Conservation (phyloP, 2,888 invertebrate species). For the Unio delphinus region DNA sequence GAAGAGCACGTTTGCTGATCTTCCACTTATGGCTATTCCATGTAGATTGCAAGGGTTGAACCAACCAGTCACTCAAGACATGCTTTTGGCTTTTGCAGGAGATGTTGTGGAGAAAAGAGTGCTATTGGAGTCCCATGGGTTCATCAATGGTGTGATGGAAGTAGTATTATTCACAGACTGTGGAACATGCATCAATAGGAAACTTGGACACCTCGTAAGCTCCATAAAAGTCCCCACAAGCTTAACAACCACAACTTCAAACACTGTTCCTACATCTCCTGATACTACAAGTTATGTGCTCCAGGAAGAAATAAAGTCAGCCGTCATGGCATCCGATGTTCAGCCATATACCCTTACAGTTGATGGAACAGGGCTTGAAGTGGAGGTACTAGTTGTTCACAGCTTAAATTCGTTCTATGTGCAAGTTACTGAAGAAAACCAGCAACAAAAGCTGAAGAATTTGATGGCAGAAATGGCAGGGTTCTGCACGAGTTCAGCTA, state of each 20-base stretch:
- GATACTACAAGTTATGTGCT: too few species aligned
- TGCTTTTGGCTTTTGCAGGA: constrained; percentile 6
- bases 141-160: constrained; percentile 6
- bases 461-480: constrained; percentile 18
- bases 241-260: too few species aligned
- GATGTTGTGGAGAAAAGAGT: constrained; percentile 7
- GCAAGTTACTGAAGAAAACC: constrained; percentile 3
- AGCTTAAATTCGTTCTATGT: constrained; percentile 16
- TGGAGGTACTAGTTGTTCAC: constrained; percentile 7
- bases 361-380: constrained; percentile 9
- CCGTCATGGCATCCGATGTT: constrained; percentile 17
- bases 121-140: constrained; percentile 14
- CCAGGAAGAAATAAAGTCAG: constrained; percentile 1
- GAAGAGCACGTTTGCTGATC: constrained; percentile 9
- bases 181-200: constrained; percentile 14
- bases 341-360: constrained; percentile 15
- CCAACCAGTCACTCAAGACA: constrained; percentile 6
- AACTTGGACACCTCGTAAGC: neutral
- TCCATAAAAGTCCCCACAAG: neutral
- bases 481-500: constrained; percentile 8
- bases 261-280: too few species aligned
- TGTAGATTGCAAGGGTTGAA: constrained; percentile 25
- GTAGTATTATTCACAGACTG: constrained; percentile 7
- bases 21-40: constrained; percentile 26
- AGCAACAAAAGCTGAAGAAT: neutral